phyloP scores from a whole-genome alignment of 2,888 invertebrate species.

The Dolomedes plantarius region DNA sequence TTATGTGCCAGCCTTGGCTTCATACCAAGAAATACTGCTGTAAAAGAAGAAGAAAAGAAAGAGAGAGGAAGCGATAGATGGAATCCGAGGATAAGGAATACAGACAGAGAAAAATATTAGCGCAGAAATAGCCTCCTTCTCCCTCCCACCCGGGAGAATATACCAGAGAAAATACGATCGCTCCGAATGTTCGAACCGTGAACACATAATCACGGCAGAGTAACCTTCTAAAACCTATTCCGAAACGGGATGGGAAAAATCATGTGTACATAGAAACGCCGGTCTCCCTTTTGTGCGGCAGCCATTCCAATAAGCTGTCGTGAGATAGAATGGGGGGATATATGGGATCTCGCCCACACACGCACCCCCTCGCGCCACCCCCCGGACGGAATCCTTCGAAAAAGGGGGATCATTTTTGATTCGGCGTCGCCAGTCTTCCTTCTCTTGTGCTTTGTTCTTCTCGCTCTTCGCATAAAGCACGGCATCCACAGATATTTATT shows the following conservation, averaged over 20 bases:
- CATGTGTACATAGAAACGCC: conserved; percentile 58
- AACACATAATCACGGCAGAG: conserved; percentile 70
- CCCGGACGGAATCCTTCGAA: too few relatives aligned
- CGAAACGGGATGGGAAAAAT: conserved; percentile 16
- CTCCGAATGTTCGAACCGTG: conserved; percentile 60
- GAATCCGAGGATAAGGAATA: conserved; percentile 64
- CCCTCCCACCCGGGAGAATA: conserved; percentile 24
- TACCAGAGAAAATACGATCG: conserved; percentile 58
- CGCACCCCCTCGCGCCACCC: background rate
- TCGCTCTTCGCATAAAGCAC: conserved; percentile 37
- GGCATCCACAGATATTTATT: conserved; percentile 50
- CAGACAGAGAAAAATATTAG: conserved; percentile 70
- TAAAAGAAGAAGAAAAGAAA: conserved; percentile 8
- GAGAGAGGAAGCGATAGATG: conserved; percentile 59
- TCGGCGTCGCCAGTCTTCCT: conserved; percentile 51
- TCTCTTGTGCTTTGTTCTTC: conserved; percentile 28
- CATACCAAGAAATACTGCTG: conserved; percentile 66
- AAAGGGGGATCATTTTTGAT: conserved; percentile 66
- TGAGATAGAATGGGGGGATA: conserved; percentile 28
- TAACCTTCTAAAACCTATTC: conserved; percentile 70
- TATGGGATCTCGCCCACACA: background rate
- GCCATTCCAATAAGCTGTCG: conserved; percentile 66
- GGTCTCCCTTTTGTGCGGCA: conserved; percentile 44
- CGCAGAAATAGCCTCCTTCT: conserved; percentile 56
- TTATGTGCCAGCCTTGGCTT: conserved; percentile 67